Evolutionary conservation across 2,888 invertebrate genomes (phyloP), one percentile per base, ranked within the genome.

Genomic region (Diloba caeruleocephala): DNA sequence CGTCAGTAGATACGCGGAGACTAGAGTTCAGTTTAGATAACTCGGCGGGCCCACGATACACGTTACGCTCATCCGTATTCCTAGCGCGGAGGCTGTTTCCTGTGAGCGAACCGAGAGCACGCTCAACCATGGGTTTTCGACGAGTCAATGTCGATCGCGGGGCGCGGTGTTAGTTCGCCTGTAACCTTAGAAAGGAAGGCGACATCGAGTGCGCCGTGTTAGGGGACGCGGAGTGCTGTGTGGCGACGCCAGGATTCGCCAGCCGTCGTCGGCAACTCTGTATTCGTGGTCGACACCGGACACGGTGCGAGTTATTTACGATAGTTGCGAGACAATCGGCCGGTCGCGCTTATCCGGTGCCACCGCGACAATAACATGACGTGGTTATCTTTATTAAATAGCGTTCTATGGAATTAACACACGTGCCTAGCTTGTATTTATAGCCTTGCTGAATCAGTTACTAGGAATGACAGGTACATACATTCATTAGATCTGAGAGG

Each of bases 301-400:
- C 91, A 90, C 82, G 78, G 79, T 66, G 77, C 83, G 85, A 84
- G 91, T 93, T 90, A 93, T 93, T 93, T 93, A 93, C 92, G 92
- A 92, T 84, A 85, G 86, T 80, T 81, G 87, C 85, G 85, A 90
- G 88, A 92, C 92, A 92, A 92, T 93, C 90, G 90, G 81, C 87
- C 85, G 85, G 88, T 85, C 81, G 78, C 74, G 89, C 85, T 89
- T 91, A 92, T 93, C 92, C 92, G 92, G 92, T 92, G 87, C 55
- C 85, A 84, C 84, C 81, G 80, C 78, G 89, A 90, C 91, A 89
- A 90, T 90, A 85, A 89, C 88, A 88, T 90, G 92, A 92, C 92
- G 92, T 90, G 90, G 84, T 85, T 84, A 84, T 87, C 89, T 90
- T 88, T 87, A 90, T 88, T 90, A 89, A 91, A 89, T 85, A 88